phyloP scores from a whole-genome alignment of 2,113 vertebrate genomes.

The Myotis lucifugus region DNA sequence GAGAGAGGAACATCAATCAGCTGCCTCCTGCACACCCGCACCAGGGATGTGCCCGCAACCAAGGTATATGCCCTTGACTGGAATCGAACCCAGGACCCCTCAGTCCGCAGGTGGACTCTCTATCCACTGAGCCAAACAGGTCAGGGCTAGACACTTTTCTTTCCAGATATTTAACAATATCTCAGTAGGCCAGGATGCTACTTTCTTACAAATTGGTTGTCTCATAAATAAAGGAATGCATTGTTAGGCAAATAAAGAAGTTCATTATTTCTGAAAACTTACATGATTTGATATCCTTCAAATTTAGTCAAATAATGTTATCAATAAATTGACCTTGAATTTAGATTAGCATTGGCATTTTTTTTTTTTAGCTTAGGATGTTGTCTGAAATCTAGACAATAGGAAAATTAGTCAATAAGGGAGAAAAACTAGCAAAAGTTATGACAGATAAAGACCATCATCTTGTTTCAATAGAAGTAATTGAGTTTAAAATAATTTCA shows the following conservation, averaged over 20 bases:
- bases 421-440: background rate
- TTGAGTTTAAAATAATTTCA: slow-evolving; percentile 12
- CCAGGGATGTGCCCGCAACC: too few species aligned
- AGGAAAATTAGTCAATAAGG: background rate
- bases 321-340: slow-evolving; percentile 12
- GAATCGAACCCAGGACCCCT: too few species aligned
- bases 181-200: background rate
- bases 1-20: too few species aligned
- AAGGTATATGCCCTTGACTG: too few species aligned
- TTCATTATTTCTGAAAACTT: background rate
- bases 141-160: background rate
- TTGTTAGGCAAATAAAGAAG: background rate
- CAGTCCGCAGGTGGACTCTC: too few species aligned
- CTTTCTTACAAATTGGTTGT: background rate
- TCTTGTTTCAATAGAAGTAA: background rate
- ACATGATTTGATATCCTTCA: background rate
- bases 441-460: background rate
- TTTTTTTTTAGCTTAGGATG: background rate
- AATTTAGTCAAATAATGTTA: background rate
- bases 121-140: too few species aligned
- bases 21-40: too few species aligned
- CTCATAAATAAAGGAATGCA: background rate
- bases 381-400: background rate
- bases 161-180: background rate
- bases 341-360: background rate